Conservation (phyloP, 2,888 invertebrate species). For the Drosophila eohydei region DNA sequence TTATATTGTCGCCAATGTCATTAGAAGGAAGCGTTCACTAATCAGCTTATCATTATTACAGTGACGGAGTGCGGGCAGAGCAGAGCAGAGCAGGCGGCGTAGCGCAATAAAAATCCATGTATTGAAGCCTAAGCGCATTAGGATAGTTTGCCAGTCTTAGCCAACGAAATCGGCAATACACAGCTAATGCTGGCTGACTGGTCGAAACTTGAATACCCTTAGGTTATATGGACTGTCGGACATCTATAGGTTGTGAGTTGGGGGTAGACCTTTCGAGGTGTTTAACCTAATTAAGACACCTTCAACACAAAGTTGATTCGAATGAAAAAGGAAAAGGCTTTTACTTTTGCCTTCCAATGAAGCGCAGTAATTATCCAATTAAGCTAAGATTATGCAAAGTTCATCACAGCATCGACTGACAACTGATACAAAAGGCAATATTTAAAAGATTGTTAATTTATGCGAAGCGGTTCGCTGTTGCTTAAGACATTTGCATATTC, state of each 20-base stretch:
- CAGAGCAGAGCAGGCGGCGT: not conserved
- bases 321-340: no score
- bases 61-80: slow-evolving; percentile 12
- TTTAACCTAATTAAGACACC: not conserved
- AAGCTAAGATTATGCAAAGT: no score
- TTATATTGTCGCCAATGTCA: slow-evolving; percentile 65
- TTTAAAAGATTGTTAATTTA: not conserved
- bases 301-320: not conserved
- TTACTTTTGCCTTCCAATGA: no score
- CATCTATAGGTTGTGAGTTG: not conserved
- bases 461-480: not conserved
- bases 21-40: slow-evolving; percentile 64
- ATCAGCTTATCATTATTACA: slow-evolving; percentile 77
- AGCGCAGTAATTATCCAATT: no score
- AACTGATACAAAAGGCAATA: not conserved
- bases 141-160: slow-evolving; percentile 31
- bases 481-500: not conserved
- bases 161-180: slow-evolving; percentile 8
- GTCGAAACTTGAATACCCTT: slow-evolving; percentile 3
- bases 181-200: slow-evolving; percentile 4
- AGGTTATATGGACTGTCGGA: not conserved
- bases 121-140: slow-evolving; percentile 50
- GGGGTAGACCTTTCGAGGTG: not conserved
- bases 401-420: not conserved
- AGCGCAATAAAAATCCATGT: slow-evolving; percentile 61